These are phyloP conservation scores for Diplazon laetatorius DNA, from an alignment of 2,888 invertebrate genomes.

Conservation along the genomic window DNA sequence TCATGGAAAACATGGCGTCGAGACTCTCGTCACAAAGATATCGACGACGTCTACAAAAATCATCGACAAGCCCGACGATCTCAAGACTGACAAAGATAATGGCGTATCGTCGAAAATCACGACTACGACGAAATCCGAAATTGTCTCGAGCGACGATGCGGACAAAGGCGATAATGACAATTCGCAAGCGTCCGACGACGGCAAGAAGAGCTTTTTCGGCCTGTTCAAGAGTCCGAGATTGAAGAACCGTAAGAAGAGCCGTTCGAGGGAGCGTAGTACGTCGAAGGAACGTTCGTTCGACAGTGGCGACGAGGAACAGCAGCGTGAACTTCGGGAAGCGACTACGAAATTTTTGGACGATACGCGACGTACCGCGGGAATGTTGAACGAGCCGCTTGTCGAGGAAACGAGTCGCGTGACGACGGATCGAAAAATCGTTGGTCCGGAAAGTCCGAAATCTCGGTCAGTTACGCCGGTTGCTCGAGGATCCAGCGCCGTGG, in stretches of 20 bases:
- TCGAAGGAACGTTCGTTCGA: conserved; percentile 72
- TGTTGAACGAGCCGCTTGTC: conserved; percentile 32
- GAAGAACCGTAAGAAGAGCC: conserved; percentile 74
- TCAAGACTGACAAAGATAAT: conserved; percentile 48
- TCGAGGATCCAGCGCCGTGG: conserved; percentile 37
- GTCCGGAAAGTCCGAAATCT: conserved; percentile 24
- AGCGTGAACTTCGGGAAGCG: conserved; percentile 59
- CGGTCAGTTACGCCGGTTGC: conserved; percentile 30
- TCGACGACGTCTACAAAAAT: conserved; percentile 44
- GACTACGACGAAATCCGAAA: conserved; percentile 19
- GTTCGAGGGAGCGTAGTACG: conserved; percentile 75
- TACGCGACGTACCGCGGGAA: conserved; percentile 65
- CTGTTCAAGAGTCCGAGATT: conserved; percentile 77
- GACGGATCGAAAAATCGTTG: conserved; percentile 20
- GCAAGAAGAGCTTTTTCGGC: conserved; percentile 75
- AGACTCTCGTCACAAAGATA: conserved; percentile 43
- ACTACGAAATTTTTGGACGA: conserved; percentile 67
- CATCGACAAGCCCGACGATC: conserved; percentile 40
- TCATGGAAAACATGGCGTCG: conserved; percentile 40
- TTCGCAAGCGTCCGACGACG: conserved; percentile 64
- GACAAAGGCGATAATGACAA: conserved; percentile 57
- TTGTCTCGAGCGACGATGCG: conserved; percentile 43
- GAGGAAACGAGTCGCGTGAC: conserved; percentile 38
- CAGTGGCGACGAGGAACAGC: conserved; percentile 68
- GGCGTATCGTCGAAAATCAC: conserved; percentile 25